Base-by-base conservation (phyloP, 2,113 vertebrate species). In the Entomyzon cyanotis region DNA sequence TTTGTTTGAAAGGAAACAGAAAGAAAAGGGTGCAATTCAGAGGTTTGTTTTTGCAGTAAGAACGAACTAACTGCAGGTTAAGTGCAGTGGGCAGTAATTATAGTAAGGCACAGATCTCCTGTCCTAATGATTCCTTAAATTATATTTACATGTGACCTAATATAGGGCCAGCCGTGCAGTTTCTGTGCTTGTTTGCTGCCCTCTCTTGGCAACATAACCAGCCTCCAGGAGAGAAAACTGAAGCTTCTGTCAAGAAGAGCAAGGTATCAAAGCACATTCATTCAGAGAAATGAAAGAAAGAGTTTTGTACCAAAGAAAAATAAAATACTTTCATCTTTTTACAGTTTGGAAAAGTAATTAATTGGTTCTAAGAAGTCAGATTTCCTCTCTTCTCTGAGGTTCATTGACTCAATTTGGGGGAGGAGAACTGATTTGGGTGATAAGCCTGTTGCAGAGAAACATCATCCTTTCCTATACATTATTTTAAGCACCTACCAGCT, bases 141-240 rank as follows among this genome's bases (percentile, higher is more conserved):
- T 55, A 33, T 60, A 50, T 39, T 76, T 20, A 14, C 7, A 4
- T 35, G 35, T 67, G 42, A 59, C 23, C 8, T 50, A 25, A 18
- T 21, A 10, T 0, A 74, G 15, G 20, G 28, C 23, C n/a, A 67
- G 47, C 8, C 2, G 0, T 42, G 37, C 5, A 28, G 63, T 85
- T 93, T 70, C 46, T 55, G 16, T 37, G 30, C 17, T 58, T 84
- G 46, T 13, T 55, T 96, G 92, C 88, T 93, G 92, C 91, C 91
- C 68, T 90, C 83, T 90, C 24, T 88, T 67, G 88, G 55, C 56
- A 47, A 30, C 6, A 58, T 11, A 30, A 41, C 25, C 22, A 73
- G 1, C 6, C 23, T 76, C 12, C 1, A 2, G 28, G 59, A 80
- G 11, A 77, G 18, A 78, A 83, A 68, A 64, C 9, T 5, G 8